Percentiles rank a stretch among this genome's conserved stretches.
phyloP scores from a whole-genome alignment of 2,888 invertebrate genomes.

The Aporophyla nigra region DNA sequence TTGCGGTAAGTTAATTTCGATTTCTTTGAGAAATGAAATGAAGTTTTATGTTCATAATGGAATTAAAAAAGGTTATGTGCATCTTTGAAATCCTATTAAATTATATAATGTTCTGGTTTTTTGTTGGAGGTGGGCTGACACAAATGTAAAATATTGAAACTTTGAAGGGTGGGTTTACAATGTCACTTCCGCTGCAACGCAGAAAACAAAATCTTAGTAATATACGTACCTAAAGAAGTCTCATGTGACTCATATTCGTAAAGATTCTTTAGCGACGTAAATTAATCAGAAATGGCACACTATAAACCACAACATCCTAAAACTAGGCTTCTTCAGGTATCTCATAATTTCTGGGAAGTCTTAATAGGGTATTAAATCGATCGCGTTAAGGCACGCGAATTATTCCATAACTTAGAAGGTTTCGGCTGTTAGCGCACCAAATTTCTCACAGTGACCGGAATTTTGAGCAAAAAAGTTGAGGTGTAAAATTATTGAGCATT shows the following conservation, averaged over 20 bases:
- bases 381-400: constrained; percentile 73
- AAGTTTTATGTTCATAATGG: constrained; percentile 69
- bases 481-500: constrained; percentile 24
- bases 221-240: not conserved
- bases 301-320: constrained; percentile 59
- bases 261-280: not conserved
- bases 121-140: not conserved
- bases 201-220: not conserved
- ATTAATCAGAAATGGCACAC: constrained; percentile 16
- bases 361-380: constrained; percentile 73
- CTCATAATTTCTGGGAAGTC: constrained; percentile 71
- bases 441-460: constrained; percentile 71
- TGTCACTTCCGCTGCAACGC: not conserved
- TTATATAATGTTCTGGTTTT: constrained; percentile 8
- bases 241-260: not conserved
- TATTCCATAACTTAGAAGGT: constrained; percentile 76
- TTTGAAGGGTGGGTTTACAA: not conserved
- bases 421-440: constrained; percentile 66
- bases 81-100: constrained; percentile 70
- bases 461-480: constrained; percentile 62
- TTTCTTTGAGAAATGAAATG: constrained; percentile 68
- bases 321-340: constrained; percentile 57
- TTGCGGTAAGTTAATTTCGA: constrained; percentile 76
- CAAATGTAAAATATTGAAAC: not conserved
- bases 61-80: constrained; percentile 68